A percentile compares a stretch with the other conserved stretches of the same genome.
These are phyloP conservation scores for Campoletis sonorensis DNA, from an alignment of 1,140 invertebrate genomes.

Conservation along the genomic window DNA sequence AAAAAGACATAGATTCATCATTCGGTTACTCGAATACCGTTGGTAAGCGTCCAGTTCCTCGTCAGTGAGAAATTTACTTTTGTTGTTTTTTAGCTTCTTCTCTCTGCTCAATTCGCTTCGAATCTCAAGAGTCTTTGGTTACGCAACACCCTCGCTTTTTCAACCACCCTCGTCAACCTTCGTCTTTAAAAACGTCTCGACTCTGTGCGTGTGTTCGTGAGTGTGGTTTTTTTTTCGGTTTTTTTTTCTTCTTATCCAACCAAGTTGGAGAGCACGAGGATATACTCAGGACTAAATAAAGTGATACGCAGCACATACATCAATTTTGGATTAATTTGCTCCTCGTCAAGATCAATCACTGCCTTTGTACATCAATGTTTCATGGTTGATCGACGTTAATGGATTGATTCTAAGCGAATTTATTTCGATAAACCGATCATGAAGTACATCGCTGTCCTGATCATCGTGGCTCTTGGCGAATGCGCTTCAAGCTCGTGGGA, in stretches of 20 bases:
- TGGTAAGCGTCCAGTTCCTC: background rate
- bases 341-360: background rate
- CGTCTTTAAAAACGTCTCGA: too few species aligned
- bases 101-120: background rate
- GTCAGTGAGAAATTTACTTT: background rate
- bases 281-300: too few species aligned
- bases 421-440: background rate
- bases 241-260: too few species aligned
- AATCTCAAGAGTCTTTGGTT: background rate
- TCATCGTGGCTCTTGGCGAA: conserved; percentile 11
- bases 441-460: conserved; percentile 13
- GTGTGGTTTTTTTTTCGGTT: too few species aligned
- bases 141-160: too few species aligned
- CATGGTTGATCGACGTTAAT: background rate
- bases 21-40: conserved; percentile 1
- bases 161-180: too few species aligned
- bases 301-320: too few species aligned
- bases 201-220: too few species aligned
- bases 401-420: background rate
- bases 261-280: too few species aligned
- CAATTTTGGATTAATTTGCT: too few species aligned
- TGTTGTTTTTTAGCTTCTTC: background rate
- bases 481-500: conserved; percentile 38
- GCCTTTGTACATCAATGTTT: background rate
- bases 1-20: background rate